Evolutionary conservation across 1,140 invertebrate genomes (phyloP), one percentile per base, ranked within the genome.

Genomic region (Halictus rubicundus): DNA sequence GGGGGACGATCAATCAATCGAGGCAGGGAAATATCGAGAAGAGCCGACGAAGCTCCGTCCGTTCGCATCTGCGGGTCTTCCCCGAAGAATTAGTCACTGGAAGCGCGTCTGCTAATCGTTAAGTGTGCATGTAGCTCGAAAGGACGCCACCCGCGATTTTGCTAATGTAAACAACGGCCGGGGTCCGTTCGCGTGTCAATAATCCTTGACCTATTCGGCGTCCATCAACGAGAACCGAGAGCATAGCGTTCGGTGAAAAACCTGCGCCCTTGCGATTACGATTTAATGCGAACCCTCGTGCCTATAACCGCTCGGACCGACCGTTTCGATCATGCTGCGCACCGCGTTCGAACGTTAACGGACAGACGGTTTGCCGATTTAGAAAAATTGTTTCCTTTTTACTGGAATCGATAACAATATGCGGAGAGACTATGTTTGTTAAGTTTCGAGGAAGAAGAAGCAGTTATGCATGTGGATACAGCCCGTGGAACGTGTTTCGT

Each of bases 11-110:
- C 63, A 73, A 65, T 73, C 37, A 27, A 66, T 25, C 25, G 64
- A 65, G 32, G 46, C 52, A 52, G 39, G 27, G 59, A 74, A 74
- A 60, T 27, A 74, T 25, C 37, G 49, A 21, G 57, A 39, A 16
- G 37, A 49, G 60, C 19, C 42, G 46, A n/a, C 32, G 73, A 81
- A 69, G 65, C 66, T 77, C 39, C 37, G 39, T 42, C 7, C 32
- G 59, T 66, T 64, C 32, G 65, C 66, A 77, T 63, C 59, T 46
- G 37, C 2, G 21, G 74, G 60, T 81, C 74, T 81, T 77, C 74
- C 19, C 19, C 39, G 74, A 64, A 78, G 74, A 68, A 77, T 81
- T 81, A 81, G 65, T 81, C 79, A 70, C n/a, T 81, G 32, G 27
- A 46, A 69, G 59, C 59, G 52, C 16, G 42, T 57, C 27, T 0